phyloP scores from a whole-genome alignment of 2,888 invertebrate species.

The Mimumesa dahlbomi region DNA sequence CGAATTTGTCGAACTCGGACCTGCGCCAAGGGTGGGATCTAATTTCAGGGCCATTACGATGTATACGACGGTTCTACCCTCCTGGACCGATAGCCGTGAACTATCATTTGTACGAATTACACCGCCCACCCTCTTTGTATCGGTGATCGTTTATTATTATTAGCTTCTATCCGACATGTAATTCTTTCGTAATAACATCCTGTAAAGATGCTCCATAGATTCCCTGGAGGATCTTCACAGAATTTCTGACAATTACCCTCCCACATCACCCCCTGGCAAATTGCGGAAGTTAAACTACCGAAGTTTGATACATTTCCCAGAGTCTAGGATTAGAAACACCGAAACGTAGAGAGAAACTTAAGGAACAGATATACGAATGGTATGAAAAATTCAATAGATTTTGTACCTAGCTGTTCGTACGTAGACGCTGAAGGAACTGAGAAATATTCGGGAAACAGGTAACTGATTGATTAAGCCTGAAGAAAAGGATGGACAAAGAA shows the following conservation, averaged over 20 bases:
- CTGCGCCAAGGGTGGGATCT: slow-evolving; percentile 76
- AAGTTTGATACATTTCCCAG: too few relatives aligned
- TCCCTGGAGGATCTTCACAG: slow-evolving; percentile 3
- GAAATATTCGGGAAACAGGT: too few relatives aligned
- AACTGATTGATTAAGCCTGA: too few relatives aligned
- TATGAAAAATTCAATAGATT: too few relatives aligned
- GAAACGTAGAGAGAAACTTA: too few relatives aligned
- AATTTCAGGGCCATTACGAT: slow-evolving; percentile 79
- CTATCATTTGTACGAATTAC: slow-evolving; percentile 81
- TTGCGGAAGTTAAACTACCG: too few relatives aligned
- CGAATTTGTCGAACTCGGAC: slow-evolving; percentile 79
- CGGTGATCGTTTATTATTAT: slow-evolving; percentile 76
- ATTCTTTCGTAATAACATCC: slow-evolving; percentile 29
- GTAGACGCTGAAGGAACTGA: too few relatives aligned
- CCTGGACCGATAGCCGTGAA: slow-evolving; percentile 66
- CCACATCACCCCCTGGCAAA: too few relatives aligned
- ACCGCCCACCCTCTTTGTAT: slow-evolving; percentile 65
- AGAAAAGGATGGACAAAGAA: not conserved
- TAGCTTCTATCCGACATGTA: slow-evolving; percentile 57
- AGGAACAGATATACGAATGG: too few relatives aligned
- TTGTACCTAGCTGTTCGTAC: too few relatives aligned
- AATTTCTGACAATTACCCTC: too few relatives aligned
- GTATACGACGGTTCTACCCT: slow-evolving; percentile 63
- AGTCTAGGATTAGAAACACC: too few relatives aligned
- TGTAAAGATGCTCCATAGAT: slow-evolving; percentile 34